A percentile compares a stretch with the other conserved stretches of the same genome.
Conservation (phyloP, 2,797 vertebrate genomes). For the Diplodus puntazzo region DNA sequence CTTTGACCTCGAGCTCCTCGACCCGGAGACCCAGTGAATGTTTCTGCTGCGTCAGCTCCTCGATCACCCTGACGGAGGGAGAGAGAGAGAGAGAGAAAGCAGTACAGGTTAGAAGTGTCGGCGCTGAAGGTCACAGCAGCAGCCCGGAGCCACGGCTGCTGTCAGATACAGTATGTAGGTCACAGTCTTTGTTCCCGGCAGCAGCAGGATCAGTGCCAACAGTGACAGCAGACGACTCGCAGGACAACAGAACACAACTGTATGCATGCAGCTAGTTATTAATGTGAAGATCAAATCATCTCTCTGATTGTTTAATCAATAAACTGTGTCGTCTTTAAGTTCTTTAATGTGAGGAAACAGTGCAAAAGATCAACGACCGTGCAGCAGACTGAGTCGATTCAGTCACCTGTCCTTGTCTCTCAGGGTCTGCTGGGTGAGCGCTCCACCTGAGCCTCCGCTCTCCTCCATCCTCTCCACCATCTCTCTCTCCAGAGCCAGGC, state of each 20-base stretch:
- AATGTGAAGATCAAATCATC: too few species aligned
- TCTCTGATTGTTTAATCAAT: too few species aligned
- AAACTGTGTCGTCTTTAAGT: too few species aligned
- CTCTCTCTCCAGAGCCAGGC: slow-evolving; percentile 86
- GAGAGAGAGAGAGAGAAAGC: neutral
- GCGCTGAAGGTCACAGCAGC: neutral
- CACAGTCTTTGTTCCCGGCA: slow-evolving; percentile 19
- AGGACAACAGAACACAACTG: neutral
- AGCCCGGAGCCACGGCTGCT: neutral
- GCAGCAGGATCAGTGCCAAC: neutral
- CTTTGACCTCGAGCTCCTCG: slow-evolving; percentile 66
- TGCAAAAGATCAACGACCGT: too few species aligned
- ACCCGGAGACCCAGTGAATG: slow-evolving; percentile 54
- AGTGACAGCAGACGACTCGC: neutral
- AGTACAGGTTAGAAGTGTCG: neutral
- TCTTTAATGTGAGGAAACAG: too few species aligned
- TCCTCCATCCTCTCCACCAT: slow-evolving; percentile 79
- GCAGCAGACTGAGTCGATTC: too few species aligned
- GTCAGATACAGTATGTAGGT: slow-evolving; percentile 5
- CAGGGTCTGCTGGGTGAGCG: slow-evolving; percentile 39
- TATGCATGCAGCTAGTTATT: too few species aligned
- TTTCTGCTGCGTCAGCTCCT: slow-evolving; percentile 87
- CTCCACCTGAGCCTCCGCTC: slow-evolving; percentile 27
- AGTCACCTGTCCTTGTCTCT: slow-evolving; percentile 85
- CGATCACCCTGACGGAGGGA: slow-evolving; percentile 82